Base-by-base conservation (phyloP, 2,113 vertebrate species). In the Euleptes europaea region DNA sequence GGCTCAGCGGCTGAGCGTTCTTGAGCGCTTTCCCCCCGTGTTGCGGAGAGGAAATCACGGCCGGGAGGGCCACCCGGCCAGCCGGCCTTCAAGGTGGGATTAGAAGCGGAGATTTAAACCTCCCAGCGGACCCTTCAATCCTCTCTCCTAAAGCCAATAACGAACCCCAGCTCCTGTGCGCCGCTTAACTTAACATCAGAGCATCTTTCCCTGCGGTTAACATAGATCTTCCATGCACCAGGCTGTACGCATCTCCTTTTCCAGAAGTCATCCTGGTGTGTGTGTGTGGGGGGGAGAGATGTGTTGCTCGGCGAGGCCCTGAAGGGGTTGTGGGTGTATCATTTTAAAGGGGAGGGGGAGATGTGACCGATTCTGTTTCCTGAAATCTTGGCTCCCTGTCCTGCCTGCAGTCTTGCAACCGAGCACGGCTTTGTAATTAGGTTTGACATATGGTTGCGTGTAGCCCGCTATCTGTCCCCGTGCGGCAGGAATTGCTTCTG, bases 1-100 rank as follows among this genome's bases (percentile, higher is more conserved):
- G 82, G 89, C 3, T 33, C 91, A 82, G 28, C 60, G 90, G 3
- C 6, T 0, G 1, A 70, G 72, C 78, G 90, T 92, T 93, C 87
- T 85, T 88, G 91, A 93, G 91, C 78, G 75, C 13, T 77, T 0
- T 1, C 28, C 31, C 11, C 28, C 31, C 2, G 28, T 38, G 21
- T 76, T 38, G 21, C 38, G 1, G 28, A 31, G 11, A 67, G 69
- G 17, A 31, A 38, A 47, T 60, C 5, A n/a, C 19, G 40, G 23
- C 65, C 13, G 23, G 35, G 26, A 74, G 54, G 33, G 10, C 26
- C 31, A 5, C 19, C 28, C 71, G 33, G 49, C 35, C n/a, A 51
- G 42, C 13, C 47, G 9, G 8, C 38, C 8, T 9, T 47, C 3
- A 75, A 51, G 35, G 26, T 63, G 33, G 63, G 63, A 76, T 76